These are phyloP conservation scores for Cryptophagus acutangulus DNA, from an alignment of 2,888 invertebrate genomes.

Conservation along the genomic window DNA sequence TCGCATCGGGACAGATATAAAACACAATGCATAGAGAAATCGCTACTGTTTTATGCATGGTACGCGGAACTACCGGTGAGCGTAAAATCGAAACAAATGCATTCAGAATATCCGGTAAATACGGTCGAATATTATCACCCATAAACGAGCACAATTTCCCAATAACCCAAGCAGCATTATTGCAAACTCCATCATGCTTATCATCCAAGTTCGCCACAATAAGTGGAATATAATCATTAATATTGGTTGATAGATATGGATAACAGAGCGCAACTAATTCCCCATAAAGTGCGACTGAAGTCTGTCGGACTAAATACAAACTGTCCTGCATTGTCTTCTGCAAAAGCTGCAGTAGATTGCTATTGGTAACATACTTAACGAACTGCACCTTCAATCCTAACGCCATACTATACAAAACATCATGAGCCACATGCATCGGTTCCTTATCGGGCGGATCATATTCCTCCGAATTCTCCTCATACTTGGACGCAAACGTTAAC, in stretches of 20 bases:
- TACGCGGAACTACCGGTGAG: conserved; percentile 63
- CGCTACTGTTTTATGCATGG: conserved; percentile 97
- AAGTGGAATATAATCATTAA: conserved; percentile 92
- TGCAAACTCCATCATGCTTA: conserved; percentile 95
- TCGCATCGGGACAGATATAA: conserved; percentile 95
- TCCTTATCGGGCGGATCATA: conserved; percentile 65
- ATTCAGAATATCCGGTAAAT: conserved; percentile 80
- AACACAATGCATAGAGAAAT: conserved; percentile 99
- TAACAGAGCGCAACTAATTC: conserved; percentile 72
- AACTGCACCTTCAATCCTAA: conserved; percentile 66
- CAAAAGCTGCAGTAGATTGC: conserved; percentile 62
- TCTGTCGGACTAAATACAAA: conserved; percentile 68
- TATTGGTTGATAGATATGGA: conserved; percentile 89
- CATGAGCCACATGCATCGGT: conserved; percentile 71
- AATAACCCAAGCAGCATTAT: conserved; percentile 99
- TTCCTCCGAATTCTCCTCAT: conserved; percentile 59
- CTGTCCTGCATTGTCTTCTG: conserved; percentile 70
- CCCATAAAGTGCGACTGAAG: conserved; percentile 70
- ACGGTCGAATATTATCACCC: conserved; percentile 86
- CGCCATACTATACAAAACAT: conserved; percentile 66
- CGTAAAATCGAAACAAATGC: conserved; percentile 92
- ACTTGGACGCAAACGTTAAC: conserved; percentile 58
- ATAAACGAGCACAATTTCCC: conserved; percentile 96
- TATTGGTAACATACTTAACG: conserved; percentile 60
- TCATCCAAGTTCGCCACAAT: conserved; percentile 95